Evolutionary conservation across 1,140 invertebrate genomes (phyloP).

Genomic region (Phenacoccus solenopsis): DNA sequence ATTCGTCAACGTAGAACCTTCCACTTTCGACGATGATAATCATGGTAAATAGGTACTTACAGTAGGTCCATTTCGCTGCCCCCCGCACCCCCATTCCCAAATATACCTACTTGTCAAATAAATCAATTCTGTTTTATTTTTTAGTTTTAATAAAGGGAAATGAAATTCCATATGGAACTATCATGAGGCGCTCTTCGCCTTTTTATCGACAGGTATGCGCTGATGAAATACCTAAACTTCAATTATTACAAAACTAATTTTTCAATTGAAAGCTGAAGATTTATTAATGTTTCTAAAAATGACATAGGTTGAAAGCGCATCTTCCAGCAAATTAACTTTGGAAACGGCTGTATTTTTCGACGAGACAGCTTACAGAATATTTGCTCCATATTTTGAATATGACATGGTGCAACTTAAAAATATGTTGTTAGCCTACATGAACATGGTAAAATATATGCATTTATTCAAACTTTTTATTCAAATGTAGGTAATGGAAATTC

Average conservation of each 20-base stretch:
- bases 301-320: background rate
- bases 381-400: constrained; percentile 49
- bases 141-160: background rate
- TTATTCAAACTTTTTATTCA: constrained; percentile 11
- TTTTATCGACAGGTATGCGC: background rate
- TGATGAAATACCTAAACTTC: no score
- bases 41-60: background rate
- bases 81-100: no score
- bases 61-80: no score
- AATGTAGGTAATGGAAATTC: no score
- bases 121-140: no score
- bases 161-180: background rate
- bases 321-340: constrained; percentile 27
- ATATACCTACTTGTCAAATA: no score
- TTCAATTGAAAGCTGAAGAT: no score
- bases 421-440: constrained; percentile 59
- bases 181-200: background rate
- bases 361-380: constrained; percentile 52
- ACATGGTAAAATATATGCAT: constrained; percentile 42
- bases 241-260: no score
- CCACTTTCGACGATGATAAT: background rate
- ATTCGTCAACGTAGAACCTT: background rate
- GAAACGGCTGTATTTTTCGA: constrained; percentile 63
- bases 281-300: no score
- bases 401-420: constrained; percentile 50